These are phyloP conservation scores for Rotaria socialis DNA, from an alignment of 2,888 invertebrate genomes.

Conservation along the genomic window DNA sequence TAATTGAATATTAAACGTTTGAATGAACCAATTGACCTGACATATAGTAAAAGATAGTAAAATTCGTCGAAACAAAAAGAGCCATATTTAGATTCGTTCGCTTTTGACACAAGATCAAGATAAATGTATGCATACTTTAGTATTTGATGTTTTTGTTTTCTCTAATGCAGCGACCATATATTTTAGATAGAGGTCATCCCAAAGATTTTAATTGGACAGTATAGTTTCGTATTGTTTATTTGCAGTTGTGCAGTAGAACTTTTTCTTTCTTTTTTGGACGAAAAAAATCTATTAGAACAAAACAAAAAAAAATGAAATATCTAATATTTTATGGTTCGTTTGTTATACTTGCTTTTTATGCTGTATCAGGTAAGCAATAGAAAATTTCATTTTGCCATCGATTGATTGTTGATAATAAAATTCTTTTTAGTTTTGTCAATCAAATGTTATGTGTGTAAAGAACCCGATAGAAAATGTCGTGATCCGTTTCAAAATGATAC, in stretches of 20 bases:
- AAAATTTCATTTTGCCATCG: not conserved
- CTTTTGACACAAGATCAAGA: too few relatives aligned
- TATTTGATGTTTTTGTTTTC: not conserved
- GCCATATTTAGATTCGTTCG: too few relatives aligned
- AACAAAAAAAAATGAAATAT: not conserved
- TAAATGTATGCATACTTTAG: too few relatives aligned
- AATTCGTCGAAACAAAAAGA: too few relatives aligned
- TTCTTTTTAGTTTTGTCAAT: slow-evolving; percentile 42
- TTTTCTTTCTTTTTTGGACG: not conserved
- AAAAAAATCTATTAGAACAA: not conserved
- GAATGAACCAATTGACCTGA: not conserved
- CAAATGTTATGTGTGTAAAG: slow-evolving; percentile 46
- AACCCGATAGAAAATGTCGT: slow-evolving; percentile 46
- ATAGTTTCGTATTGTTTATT: not conserved
- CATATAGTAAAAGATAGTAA: too few relatives aligned
- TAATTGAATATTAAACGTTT: not conserved
- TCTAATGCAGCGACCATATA: not conserved
- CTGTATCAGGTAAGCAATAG: not conserved
- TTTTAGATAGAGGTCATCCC: not conserved
- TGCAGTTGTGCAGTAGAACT: not conserved
- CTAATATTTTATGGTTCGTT: slow-evolving; percentile 29
- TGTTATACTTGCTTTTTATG: slow-evolving; percentile 19
- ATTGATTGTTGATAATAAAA: not conserved
- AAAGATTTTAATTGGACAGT: not conserved
- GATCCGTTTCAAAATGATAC: slow-evolving; percentile 47